Evolutionary conservation across 1,140 invertebrate genomes (phyloP).

Genomic region (Pseudomyrmex concolor): DNA sequence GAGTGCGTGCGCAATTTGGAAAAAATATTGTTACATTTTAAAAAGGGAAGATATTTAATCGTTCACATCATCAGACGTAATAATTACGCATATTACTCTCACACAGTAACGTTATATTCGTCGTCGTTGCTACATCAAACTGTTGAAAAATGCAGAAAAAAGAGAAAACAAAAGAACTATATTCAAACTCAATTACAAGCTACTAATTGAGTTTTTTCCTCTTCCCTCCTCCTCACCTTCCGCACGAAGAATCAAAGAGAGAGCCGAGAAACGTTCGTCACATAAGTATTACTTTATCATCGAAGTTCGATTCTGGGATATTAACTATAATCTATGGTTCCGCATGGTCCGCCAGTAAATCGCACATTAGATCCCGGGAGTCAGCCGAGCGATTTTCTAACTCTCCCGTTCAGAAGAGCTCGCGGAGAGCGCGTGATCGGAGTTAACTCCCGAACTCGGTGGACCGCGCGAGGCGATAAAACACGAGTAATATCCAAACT

Average conservation of each 20-base stretch:
- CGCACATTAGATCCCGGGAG: constrained; percentile 46
- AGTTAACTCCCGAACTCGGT: constrained; percentile 64
- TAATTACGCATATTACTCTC: neutral
- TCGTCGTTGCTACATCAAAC: no score
- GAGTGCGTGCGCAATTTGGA: neutral
- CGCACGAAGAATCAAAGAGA: neutral
- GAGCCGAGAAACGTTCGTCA: neutral
- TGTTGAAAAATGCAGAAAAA: no score
- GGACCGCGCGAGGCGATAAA: constrained; percentile 68
- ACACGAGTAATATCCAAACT: constrained; percentile 60
- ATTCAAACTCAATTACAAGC: no score
- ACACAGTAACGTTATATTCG: neutral
- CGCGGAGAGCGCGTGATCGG: constrained; percentile 38
- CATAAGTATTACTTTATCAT: constrained; percentile 34
- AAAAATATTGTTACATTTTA: neutral
- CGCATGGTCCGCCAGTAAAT: constrained; percentile 47
- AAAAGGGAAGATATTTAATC: constrained; percentile 1
- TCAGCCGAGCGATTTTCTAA: constrained; percentile 65
- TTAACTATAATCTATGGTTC: constrained; percentile 60
- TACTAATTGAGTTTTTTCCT: neutral
- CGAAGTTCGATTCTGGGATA: constrained; percentile 59
- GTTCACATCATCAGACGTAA: no score
- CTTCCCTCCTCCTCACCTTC: neutral
- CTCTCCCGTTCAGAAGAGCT: constrained; percentile 18
- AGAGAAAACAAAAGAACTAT: no score